phyloP scores from a whole-genome alignment of 2,797 vertebrate genomes.

The Carduelis carduelis region DNA sequence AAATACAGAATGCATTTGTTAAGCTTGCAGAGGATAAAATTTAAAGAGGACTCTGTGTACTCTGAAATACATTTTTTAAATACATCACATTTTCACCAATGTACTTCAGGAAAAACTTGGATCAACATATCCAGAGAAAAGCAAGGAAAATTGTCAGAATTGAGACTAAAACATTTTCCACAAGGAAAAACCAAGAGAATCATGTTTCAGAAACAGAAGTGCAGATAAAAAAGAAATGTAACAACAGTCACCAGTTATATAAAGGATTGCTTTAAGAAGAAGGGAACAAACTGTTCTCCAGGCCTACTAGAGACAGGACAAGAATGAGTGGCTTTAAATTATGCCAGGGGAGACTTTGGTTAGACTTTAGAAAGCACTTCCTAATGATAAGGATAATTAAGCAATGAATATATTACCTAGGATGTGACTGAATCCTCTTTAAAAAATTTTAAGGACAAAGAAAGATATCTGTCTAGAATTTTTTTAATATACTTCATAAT shows the following conservation, averaged over 20 bases:
- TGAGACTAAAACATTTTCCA: not conserved
- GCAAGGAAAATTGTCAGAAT: not conserved
- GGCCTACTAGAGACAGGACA: not conserved
- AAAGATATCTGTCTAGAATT: not conserved
- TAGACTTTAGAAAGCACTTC: slow-evolving; percentile 12
- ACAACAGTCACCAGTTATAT: not conserved
- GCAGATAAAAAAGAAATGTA: not conserved
- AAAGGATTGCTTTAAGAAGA: not conserved
- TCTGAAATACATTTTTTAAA: not conserved
- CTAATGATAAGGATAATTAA: slow-evolving; percentile 24
- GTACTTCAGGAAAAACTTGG: not conserved
- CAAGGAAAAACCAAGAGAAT: not conserved
- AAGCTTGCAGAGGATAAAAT: not conserved
- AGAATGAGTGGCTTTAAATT: slow-evolving; percentile 17
- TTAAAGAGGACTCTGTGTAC: not conserved
- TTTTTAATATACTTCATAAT: not conserved
- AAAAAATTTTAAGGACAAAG: not conserved
- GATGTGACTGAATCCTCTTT: not conserved
- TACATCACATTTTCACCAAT: not conserved
- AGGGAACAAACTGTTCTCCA: not conserved
- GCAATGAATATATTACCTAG: not conserved
- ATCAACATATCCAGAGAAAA: not conserved
- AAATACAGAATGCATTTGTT: not conserved
- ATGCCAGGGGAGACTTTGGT: not conserved
- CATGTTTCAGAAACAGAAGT: not conserved